phyloP scores from a whole-genome alignment of 1,140 invertebrate genomes.

The Trichonephila clavata region DNA sequence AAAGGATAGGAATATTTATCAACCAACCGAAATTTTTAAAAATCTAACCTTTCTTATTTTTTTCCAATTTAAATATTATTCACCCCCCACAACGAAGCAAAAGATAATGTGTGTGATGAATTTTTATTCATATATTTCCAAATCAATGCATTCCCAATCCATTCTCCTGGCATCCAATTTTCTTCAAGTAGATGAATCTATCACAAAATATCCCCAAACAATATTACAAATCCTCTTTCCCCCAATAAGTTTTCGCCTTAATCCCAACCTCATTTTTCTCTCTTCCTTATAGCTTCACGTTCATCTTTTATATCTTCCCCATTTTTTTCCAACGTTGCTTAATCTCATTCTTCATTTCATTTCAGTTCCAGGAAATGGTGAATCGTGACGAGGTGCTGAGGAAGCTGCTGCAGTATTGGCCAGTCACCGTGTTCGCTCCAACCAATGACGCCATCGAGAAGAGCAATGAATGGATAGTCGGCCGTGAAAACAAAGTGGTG shows the following conservation, averaged over 20 bases:
- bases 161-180: no score
- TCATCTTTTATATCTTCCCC: neutral
- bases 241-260: neutral
- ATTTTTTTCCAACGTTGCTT: neutral
- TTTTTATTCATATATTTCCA: no score
- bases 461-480: conserved; percentile 64
- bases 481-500: conserved; percentile 73
- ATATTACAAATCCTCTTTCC: no score
- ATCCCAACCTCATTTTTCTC: neutral
- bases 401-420: conserved; percentile 76
- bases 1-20: no score
- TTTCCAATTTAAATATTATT: no score
- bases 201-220: no score
- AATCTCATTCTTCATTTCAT: conserved; percentile 34
- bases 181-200: no score
- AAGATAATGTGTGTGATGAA: no score
- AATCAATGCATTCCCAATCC: no score
- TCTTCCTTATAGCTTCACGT: neutral
- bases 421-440: conserved; percentile 78
- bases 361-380: conserved; percentile 78
- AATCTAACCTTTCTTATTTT: no score
- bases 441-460: conserved; percentile 78
- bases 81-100: no score
- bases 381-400: conserved; percentile 76
- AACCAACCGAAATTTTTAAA: no score